phyloP scores from a whole-genome alignment of 2,113 vertebrate genomes.

The Megaceryle maxima region DNA sequence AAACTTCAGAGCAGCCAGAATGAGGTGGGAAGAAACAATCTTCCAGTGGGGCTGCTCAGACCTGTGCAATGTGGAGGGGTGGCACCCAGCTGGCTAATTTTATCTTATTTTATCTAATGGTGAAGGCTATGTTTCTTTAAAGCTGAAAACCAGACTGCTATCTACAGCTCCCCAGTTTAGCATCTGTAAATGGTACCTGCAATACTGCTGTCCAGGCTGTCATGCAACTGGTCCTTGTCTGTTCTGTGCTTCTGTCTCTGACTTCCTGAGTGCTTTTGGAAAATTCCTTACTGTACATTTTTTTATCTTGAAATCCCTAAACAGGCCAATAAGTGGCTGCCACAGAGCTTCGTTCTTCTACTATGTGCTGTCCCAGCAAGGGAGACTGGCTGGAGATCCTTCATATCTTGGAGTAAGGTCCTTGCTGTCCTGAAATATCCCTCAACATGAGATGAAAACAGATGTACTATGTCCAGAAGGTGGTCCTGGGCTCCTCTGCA shows the following conservation, averaged over 20 bases:
- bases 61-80: not conserved
- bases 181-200: not conserved
- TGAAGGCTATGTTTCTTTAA: not conserved
- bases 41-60: not conserved
- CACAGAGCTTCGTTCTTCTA: not conserved
- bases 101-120: not conserved
- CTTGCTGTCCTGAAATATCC: not conserved
- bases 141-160: not conserved
- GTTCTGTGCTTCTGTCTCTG: not conserved
- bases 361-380: not conserved
- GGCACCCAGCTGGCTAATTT: not conserved
- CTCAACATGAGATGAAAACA: not conserved
- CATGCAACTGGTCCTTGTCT: not conserved
- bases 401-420: not conserved
- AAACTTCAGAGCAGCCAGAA: not conserved
- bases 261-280: not conserved
- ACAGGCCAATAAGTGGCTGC: not conserved
- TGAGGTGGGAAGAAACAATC: fast-evolving
- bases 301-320: not conserved
- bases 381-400: not conserved
- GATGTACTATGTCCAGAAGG: not conserved
- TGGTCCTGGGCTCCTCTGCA: not conserved
- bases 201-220: not conserved
- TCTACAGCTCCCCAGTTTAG: not conserved
- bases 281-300: not conserved